Base-by-base conservation (phyloP, 1,140 invertebrate species). In the Caenorhabditis brenneri region DNA sequence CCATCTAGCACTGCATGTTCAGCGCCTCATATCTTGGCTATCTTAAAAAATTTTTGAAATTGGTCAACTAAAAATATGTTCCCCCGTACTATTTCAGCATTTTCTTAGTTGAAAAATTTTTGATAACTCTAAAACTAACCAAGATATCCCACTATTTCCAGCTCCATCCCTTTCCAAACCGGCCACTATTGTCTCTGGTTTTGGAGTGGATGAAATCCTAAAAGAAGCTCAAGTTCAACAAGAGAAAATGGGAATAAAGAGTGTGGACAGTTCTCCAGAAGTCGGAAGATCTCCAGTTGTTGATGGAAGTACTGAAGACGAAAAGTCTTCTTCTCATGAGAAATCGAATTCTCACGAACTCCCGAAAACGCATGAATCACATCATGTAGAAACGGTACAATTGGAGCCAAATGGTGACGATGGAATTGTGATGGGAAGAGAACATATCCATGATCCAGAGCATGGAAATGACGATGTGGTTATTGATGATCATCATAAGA, bases 391-490 rank as follows among this genome's bases (percentile, higher is more conserved):
- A 51, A n/a, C n/a, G 10, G 22, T 51, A 7, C 49, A 51, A 7
- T 16, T 51, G 4, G 49, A n/a, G 7, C 49, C 49, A n/a, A n/a
- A 51, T n/a, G 22, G 19, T 22, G n/a, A n/a, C n/a, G n/a, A n/a
- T n/a, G n/a, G n/a, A n/a, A n/a, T 55, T 10, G 53, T 55, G 1
- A 27, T 12, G 19, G 53, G 53, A 27, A 24, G 58, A 19, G 58
- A 65, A n/a, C 58, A 65, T 65, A 65, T 65, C 7, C 58, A 65
- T 65, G 58, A 65, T 36, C 58, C 58, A 16, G 58, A 65, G 15
- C 58, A 65, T 19, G 58, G 58, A 36, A 36, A 33, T n/a, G 58
- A 36, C 36, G 58, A 65, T 5, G 58, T 58, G 22, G 29, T 55
- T 0, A 2, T 55, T 5, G 6, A 6, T 12, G 53, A 58, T 9